These are phyloP conservation scores for Herpetotheres cachinnans DNA, from an alignment of 2,113 vertebrate genomes.

Conservation along the genomic window DNA sequence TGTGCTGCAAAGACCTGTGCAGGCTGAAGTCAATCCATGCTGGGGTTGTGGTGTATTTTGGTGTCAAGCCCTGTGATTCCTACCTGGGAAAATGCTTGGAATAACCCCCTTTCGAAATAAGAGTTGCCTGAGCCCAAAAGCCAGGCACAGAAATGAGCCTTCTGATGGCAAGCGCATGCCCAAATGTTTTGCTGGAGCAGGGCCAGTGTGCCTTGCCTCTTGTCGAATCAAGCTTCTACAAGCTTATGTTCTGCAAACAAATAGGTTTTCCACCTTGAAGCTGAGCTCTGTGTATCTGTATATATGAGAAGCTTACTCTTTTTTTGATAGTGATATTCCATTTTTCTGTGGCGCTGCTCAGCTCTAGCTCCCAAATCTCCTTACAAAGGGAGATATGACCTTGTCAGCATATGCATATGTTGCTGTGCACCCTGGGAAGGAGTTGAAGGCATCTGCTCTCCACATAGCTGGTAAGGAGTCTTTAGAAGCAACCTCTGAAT, in stretches of 20 bases:
- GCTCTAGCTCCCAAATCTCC: not conserved
- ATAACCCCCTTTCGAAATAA: not conserved
- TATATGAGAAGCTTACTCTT: rapidly evolving
- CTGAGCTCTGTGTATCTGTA: not conserved
- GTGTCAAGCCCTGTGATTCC: not conserved
- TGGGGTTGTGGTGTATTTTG: rapidly evolving
- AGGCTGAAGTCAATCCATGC: not conserved
- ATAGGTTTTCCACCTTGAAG: not conserved
- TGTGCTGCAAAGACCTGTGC: not conserved
- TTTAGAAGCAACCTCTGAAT: not conserved
- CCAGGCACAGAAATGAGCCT: not conserved
- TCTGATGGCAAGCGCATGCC: rapidly evolving
- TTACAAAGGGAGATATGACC: not conserved
- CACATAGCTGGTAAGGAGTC: not conserved
- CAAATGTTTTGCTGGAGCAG: not conserved
- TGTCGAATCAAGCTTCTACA: not conserved
- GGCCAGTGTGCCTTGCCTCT: not conserved
- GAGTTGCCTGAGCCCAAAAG: not conserved
- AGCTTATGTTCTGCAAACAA: not conserved
- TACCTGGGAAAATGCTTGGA: not conserved
- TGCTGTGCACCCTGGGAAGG: not conserved
- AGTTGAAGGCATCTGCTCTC: not conserved
- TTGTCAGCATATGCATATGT: not conserved
- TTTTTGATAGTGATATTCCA: not conserved
- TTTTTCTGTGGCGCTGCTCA: not conserved